phyloP scores from a whole-genome alignment of 1,140 invertebrate genomes.

The Pteromalus puparum region DNA sequence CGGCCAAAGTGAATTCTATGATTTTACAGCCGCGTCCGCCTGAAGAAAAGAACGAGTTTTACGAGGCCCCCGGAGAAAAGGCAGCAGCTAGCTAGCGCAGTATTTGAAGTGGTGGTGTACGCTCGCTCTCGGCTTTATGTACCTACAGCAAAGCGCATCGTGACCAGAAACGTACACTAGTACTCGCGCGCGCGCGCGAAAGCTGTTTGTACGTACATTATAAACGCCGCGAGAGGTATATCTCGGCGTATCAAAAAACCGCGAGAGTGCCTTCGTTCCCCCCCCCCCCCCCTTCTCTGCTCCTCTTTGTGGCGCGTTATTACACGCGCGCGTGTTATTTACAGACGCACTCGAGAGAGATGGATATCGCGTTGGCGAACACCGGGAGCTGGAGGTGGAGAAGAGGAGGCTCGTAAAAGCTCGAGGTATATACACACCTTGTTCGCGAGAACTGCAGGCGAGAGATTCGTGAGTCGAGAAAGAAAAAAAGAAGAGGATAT shows the following conservation, averaged over 20 bases:
- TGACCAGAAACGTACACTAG: slow-evolving; percentile 16
- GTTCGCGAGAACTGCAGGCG: neutral
- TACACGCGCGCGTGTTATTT: slow-evolving; percentile 23
- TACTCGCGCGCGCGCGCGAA: no score
- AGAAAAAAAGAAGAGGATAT: neutral
- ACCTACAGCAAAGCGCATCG: slow-evolving; percentile 1
- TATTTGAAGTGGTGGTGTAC: neutral
- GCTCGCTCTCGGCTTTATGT: neutral
- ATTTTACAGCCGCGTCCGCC: slow-evolving; percentile 10
- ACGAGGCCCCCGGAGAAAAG: slow-evolving; percentile 7
- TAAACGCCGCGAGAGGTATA: neutral
- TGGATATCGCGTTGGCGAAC: slow-evolving; percentile 41
- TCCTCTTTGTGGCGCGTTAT: slow-evolving; percentile 9
- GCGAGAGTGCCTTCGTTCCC: neutral
- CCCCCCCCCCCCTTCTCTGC: no score
- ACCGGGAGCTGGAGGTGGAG: slow-evolving; percentile 31
- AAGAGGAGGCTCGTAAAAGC: slow-evolving; percentile 34
- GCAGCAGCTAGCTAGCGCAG: neutral
- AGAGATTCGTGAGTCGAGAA: neutral
- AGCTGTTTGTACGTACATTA: slow-evolving; percentile 14
- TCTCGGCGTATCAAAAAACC: slow-evolving; percentile 11
- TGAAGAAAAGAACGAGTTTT: slow-evolving; percentile 3
- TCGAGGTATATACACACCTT: neutral
- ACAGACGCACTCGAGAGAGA: slow-evolving; percentile 25
- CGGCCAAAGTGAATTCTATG: slow-evolving; percentile 26